Evolutionary conservation across 2,797 vertebrate genomes (phyloP).

Genomic region (Tachyglossus aculeatus): DNA sequence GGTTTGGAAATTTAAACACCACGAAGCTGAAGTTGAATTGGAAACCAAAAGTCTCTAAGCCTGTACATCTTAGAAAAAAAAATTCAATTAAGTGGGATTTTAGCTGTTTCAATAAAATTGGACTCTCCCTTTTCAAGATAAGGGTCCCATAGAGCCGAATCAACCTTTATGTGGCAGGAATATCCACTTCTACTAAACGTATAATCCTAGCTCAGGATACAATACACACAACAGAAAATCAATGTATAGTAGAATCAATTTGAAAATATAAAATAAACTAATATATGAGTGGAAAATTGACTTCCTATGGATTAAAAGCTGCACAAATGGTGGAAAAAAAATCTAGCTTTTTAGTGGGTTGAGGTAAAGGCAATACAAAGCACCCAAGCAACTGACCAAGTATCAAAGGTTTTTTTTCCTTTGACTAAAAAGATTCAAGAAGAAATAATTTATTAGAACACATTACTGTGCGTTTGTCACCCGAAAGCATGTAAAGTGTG

Average conservation of each 20-base stretch:
- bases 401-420: conserved; percentile 57
- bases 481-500: conserved; percentile 63
- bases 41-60: conserved; percentile 96
- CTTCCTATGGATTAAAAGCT: conserved; percentile 92
- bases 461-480: conserved; percentile 63
- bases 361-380: conserved; percentile 64
- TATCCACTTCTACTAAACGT: conserved; percentile 93
- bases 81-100: conserved; percentile 99
- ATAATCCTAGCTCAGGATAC: conserved; percentile 95
- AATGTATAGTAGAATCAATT: conserved; percentile 93
- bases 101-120: conserved; percentile 98
- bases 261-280: conserved; percentile 96
- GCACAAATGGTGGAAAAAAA: conserved; percentile 78
- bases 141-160: conserved; percentile 82
- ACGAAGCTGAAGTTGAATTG: conserved; percentile 89
- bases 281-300: conserved; percentile 85
- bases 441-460: conserved; percentile 66
- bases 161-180: conserved; percentile 87
- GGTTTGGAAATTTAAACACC: conserved; percentile 90
- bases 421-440: conserved; percentile 57
- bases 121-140: conserved; percentile 92
- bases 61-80: conserved; percentile 92
- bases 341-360: conserved; percentile 67
- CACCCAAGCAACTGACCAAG: conserved; percentile 64
- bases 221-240: conserved; percentile 93